These are phyloP conservation scores for Ranitomeya imitator DNA, from an alignment of 2,113 vertebrate species.

Conservation along the genomic window DNA sequence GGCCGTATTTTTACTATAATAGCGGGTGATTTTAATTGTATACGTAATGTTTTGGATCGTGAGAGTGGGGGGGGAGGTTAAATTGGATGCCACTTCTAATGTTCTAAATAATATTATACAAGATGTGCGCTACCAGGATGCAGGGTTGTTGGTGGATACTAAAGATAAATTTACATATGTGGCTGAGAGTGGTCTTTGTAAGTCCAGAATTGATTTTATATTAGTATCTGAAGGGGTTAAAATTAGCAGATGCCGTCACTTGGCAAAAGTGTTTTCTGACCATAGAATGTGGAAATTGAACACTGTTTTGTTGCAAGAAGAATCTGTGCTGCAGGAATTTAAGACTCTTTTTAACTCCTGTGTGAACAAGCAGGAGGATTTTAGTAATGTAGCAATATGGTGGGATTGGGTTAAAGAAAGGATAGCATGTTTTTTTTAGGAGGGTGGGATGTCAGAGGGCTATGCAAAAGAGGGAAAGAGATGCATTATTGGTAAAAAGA, in stretches of 20 bases:
- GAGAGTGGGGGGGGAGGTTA: not conserved
- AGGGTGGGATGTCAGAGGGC: not conserved
- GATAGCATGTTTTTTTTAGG: not conserved
- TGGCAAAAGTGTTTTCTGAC: not conserved
- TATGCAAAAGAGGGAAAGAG: not conserved
- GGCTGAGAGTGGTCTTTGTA: not conserved
- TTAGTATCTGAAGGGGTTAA: not conserved
- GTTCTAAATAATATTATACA: not conserved
- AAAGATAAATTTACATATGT: not conserved
- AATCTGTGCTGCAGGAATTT: not conserved
- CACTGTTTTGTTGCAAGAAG: not conserved
- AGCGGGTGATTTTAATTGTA: not conserved
- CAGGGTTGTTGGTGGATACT: not conserved
- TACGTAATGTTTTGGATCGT: not conserved
- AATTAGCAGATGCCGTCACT: not conserved
- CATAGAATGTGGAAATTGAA: constrained; percentile 9
- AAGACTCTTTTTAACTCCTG: not conserved
- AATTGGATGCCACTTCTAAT: not conserved
- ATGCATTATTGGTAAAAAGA: not conserved
- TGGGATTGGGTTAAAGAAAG: not conserved
- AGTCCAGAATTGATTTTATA: not conserved
- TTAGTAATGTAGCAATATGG: not conserved
- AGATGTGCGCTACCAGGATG: not conserved
- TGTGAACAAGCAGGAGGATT: not conserved
- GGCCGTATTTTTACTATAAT: not conserved